Conservation (phyloP, 2,113 vertebrate species). For the Nyctereutes procyonoides region DNA sequence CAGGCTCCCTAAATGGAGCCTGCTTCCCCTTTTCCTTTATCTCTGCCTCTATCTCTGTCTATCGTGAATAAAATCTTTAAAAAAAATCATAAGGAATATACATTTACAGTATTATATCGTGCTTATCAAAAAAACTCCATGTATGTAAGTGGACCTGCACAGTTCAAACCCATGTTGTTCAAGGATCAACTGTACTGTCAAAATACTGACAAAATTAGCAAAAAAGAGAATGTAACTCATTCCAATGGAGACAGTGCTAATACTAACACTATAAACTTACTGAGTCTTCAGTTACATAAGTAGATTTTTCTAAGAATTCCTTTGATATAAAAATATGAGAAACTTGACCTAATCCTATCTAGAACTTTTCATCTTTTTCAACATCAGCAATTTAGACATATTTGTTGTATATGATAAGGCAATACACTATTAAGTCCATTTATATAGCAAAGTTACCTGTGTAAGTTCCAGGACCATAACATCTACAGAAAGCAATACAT, state of each 20-base stretch:
- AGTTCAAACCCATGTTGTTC: background rate
- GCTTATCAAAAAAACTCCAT: background rate
- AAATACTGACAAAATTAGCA: conserved; percentile 38
- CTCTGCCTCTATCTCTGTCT: no score
- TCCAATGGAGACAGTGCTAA: background rate
- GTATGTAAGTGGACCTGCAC: background rate
- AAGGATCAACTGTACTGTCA: background rate
- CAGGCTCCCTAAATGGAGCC: no score
- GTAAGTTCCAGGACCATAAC: background rate
- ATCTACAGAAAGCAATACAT: background rate
- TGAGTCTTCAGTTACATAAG: background rate
- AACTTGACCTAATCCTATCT: background rate
- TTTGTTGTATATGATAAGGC: background rate
- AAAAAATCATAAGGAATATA: background rate
- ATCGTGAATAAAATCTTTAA: background rate
- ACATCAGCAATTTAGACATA: background rate
- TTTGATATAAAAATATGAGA: background rate
- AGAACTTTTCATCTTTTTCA: conserved; percentile 4
- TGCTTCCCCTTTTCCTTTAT: no score
- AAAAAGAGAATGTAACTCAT: background rate
- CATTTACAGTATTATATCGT: background rate
- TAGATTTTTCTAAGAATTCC: background rate
- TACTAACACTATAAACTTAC: background rate
- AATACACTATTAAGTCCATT: background rate
- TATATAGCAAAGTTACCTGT: background rate